Evolutionary conservation across 2,113 vertebrate genomes (phyloP), one percentile per base, ranked within the genome.

Genomic region (Myxocyprinus asiaticus): DNA sequence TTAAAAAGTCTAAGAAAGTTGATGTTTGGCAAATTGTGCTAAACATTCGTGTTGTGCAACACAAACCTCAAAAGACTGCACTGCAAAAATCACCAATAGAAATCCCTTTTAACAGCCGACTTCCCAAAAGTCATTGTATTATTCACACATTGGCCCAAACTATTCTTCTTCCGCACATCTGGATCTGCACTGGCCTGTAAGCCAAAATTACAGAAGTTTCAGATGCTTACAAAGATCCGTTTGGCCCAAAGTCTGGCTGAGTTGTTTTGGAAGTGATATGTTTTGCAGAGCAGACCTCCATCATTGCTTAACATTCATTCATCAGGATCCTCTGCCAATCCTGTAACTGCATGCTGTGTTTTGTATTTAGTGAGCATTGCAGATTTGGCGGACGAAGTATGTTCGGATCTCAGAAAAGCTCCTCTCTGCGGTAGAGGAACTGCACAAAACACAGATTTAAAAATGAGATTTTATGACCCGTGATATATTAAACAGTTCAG

Each of bases 221-320:
- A 33, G 22, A 33, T 33, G 22, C 55, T 61, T 33, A 72, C n/a
- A 10, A 44, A 72, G 70, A 73, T 73, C 55, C n/a, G 45, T 44
- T 56, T 71, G 68, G 68, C 51, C 42, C 2, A 5, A 44, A 15
- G 14, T 58, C 42, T 71, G 68, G 42, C 2, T 14, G 68, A 71
- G 53, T 44, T 12, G 10, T 73, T 73, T 59, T 47, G 47, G 55
- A 73, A 33, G 22, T 33, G 22, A 33, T 33, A 33, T 33, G 22
- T 33, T 33, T 33, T 33, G 22, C 22, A 33, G 70, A 59, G 70
- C 70, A 73, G 70, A 73, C 70, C 70, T 73, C 70, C 56, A 56
- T 47, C 70, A 11, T 14, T 59, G 70, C 43, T 73, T 73, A 44
- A 72, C n/a, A 7, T 72, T 4, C 53, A 59, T 72, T 72, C 43